Percentiles rank a stretch among this genome's conserved stretches.
Conservation (phyloP, 1,140 invertebrate species). For the Aporrectodea caliginosa region DNA sequence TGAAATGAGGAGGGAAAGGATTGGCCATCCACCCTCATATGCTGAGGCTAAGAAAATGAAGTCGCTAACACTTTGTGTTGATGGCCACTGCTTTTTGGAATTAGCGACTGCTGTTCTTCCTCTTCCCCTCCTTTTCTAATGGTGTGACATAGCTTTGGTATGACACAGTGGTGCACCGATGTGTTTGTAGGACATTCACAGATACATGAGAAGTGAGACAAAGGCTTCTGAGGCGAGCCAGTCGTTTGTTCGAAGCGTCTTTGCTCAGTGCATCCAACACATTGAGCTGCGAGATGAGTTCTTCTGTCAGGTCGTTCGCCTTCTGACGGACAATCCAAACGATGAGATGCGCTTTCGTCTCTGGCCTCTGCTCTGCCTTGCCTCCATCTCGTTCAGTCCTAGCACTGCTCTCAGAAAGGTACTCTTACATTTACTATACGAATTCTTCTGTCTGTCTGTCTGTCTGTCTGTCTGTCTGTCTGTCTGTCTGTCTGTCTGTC, state of each 20-base stretch:
- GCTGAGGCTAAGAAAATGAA: no score
- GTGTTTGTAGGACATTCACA: conserved; percentile 76
- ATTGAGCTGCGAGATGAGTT: conserved; percentile 90
- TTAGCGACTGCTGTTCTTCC: no score
- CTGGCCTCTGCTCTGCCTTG: conserved; percentile 83
- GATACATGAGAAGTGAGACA: conserved; percentile 88
- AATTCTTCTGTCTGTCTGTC: conserved; percentile 1
- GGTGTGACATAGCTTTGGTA: no score
- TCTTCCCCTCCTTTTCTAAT: no score
- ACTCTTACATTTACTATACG: no score
- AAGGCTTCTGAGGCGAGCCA: neutral
- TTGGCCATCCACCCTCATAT: no score
- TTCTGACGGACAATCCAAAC: conserved; percentile 90
- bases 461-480: conserved; percentile 11
- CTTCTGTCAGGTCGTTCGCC: conserved; percentile 97
- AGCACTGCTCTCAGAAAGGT: conserved; percentile 78
- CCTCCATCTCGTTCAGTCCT: conserved; percentile 85
- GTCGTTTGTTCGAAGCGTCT: conserved; percentile 66
- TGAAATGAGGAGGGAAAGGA: no score
- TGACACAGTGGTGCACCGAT: no score
- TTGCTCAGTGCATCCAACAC: conserved; percentile 91
- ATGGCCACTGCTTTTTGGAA: no score
- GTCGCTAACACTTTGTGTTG: no score
- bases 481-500: conserved; percentile 33
- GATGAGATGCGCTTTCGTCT: conserved; percentile 68